Percentiles rank a stretch among this genome's conserved stretches.
Evolutionary conservation across 2,113 vertebrate species (phyloP).

Genomic region (Thermophis baileyi): DNA sequence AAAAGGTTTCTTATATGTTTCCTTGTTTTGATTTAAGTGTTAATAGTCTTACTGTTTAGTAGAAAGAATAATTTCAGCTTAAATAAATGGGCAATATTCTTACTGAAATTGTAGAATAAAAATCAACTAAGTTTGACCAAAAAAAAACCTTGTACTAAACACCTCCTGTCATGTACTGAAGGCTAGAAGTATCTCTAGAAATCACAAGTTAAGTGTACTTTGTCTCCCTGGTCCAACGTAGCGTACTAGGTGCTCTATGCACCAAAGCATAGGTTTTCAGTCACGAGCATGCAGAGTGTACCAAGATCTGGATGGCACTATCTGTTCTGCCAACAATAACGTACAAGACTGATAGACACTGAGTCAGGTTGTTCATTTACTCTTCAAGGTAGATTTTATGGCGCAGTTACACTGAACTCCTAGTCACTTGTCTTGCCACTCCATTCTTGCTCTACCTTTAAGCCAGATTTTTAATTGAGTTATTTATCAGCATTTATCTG

Average conservation of each 20-base stretch:
- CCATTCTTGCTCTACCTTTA: no score
- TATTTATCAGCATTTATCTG: background rate
- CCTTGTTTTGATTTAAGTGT: background rate
- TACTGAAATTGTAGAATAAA: background rate
- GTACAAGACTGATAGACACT: background rate
- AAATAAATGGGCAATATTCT: background rate
- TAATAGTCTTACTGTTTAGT: background rate
- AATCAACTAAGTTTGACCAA: background rate
- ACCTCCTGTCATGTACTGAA: background rate
- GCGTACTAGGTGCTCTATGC: background rate
- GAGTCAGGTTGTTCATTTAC: background rate
- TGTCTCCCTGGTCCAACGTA: background rate
- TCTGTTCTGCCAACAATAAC: background rate
- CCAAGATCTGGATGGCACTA: background rate
- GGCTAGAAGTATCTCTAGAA: background rate
- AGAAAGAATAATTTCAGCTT: background rate
- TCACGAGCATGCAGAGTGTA: background rate
- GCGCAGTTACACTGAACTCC: background rate
- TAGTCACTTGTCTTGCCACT: background rate
- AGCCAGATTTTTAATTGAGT: background rate
- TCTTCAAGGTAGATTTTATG: background rate
- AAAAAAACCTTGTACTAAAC: background rate
- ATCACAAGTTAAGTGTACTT: background rate
- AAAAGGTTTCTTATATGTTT: background rate
- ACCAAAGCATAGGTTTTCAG: background rate